A percentile compares a stretch with the other conserved stretches of the same genome.
Conservation (phyloP, 2,113 vertebrate genomes). For the Rhabdornis inornatus region DNA sequence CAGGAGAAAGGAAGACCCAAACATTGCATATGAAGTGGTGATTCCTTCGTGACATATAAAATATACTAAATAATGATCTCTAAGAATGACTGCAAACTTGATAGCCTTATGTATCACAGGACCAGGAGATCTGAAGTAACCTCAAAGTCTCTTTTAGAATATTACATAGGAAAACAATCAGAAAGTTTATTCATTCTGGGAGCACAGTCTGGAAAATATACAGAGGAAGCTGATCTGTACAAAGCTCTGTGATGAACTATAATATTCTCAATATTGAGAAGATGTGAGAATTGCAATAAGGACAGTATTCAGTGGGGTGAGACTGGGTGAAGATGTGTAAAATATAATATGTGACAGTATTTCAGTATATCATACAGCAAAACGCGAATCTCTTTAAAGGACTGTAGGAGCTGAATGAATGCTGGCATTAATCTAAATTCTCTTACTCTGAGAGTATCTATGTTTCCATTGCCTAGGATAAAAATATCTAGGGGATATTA, state of each 20-base stretch:
- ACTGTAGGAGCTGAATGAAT: background rate
- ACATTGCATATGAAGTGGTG: background rate
- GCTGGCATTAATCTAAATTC: background rate
- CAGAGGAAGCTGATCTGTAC: background rate
- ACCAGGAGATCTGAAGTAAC: background rate
- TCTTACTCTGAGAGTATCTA: background rate
- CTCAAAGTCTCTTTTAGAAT: background rate
- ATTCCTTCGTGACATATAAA: background rate
- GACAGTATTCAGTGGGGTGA: background rate
- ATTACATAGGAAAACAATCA: background rate
- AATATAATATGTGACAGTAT: background rate
- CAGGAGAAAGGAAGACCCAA: background rate
- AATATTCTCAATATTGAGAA: background rate
- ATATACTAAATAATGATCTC: background rate
- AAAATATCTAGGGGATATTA: background rate
- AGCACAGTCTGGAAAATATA: background rate
- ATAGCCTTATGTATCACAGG: background rate
- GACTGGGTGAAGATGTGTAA: background rate
- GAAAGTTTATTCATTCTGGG: background rate
- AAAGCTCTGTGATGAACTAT: background rate
- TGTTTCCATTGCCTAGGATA: background rate
- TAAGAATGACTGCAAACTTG: background rate
- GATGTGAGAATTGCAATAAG: background rate
- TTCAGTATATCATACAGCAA: background rate
- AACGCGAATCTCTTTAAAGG: background rate